These are phyloP conservation scores for Leptinotarsa texana DNA, from an alignment of 1,140 invertebrate species.

Conservation along the genomic window DNA sequence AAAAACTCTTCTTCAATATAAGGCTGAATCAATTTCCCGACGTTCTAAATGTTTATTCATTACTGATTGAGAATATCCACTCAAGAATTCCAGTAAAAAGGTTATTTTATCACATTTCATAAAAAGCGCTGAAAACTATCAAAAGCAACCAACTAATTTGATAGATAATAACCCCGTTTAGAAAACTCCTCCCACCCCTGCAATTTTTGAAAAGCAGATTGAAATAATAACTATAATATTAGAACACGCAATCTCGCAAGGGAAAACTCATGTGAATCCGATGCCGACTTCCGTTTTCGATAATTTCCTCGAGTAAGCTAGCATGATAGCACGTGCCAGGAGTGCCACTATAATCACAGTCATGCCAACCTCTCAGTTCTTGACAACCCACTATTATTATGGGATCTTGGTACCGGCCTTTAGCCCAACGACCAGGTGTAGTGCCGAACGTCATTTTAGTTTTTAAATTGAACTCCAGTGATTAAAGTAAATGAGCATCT, in stretches of 20 bases:
- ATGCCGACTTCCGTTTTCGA: slow-evolving; percentile 1
- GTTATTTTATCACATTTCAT: no score
- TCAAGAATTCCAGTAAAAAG: no score
- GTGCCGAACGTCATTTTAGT: neutral
- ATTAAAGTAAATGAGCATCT: neutral
- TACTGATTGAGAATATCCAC: no score
- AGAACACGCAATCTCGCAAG: neutral
- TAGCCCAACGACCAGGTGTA: neutral
- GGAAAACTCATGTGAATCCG: slow-evolving; percentile 5
- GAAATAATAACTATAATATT: slow-evolving; percentile 9
- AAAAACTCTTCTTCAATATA: no score
- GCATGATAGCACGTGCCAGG: slow-evolving; percentile 4
- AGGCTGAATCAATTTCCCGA: no score
- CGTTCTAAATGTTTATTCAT: no score
- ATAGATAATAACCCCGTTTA: neutral
- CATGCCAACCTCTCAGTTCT: slow-evolving; percentile 4
- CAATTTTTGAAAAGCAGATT: neutral
- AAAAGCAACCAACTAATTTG: neutral
- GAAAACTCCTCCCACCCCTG: neutral
- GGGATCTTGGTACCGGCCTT: neutral
- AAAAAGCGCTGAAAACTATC: neutral
- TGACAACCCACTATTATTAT: slow-evolving; percentile 7
- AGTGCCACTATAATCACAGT: slow-evolving; percentile 3
- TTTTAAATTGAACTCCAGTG: neutral
- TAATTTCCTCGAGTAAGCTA: slow-evolving; percentile 2